Evolutionary conservation across 2,113 vertebrate species (phyloP).

Genomic region (Tympanuchus pallidicinctus): DNA sequence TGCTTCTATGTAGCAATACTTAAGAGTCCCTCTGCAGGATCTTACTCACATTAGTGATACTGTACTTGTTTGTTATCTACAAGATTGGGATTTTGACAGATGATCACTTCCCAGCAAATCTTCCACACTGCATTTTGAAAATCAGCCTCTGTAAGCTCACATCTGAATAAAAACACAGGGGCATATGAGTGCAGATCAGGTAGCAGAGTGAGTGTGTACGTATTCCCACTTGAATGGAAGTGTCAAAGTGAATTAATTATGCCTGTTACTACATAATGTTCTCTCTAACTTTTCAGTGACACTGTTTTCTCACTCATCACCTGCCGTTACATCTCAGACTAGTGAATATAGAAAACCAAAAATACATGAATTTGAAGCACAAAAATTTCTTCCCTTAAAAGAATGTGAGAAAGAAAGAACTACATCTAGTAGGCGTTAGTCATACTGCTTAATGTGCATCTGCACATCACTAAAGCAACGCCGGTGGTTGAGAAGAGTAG

Average conservation of each 20-base stretch:
- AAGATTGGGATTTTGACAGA: slow-evolving; percentile 16
- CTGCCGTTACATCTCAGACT: slow-evolving; percentile 11
- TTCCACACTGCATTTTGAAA: background rate
- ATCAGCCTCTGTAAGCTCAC: background rate
- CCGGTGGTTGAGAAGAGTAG: background rate
- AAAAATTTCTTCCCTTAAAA: slow-evolving; percentile 4
- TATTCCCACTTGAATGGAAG: slow-evolving; percentile 18
- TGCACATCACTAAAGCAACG: background rate
- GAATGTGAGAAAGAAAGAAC: background rate
- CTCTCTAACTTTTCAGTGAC: slow-evolving; percentile 20
- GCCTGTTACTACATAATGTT: slow-evolving; percentile 3
- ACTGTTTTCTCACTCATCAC: slow-evolving; percentile 11
- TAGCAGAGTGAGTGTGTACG: background rate
- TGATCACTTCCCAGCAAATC: background rate
- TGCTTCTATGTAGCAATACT: background rate
- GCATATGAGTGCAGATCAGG: background rate
- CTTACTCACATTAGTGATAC: background rate
- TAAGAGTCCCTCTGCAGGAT: background rate
- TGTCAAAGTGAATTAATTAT: slow-evolving; percentile 54
- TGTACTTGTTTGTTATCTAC: background rate
- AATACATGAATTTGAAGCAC: slow-evolving; percentile 5
- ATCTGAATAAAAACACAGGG: slow-evolving; percentile 15
- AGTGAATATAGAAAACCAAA: slow-evolving; percentile 11
- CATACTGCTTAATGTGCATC: background rate
- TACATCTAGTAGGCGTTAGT: background rate